Conservation (phyloP, 2,797 vertebrate genomes). For the Clangula hyemalis region DNA sequence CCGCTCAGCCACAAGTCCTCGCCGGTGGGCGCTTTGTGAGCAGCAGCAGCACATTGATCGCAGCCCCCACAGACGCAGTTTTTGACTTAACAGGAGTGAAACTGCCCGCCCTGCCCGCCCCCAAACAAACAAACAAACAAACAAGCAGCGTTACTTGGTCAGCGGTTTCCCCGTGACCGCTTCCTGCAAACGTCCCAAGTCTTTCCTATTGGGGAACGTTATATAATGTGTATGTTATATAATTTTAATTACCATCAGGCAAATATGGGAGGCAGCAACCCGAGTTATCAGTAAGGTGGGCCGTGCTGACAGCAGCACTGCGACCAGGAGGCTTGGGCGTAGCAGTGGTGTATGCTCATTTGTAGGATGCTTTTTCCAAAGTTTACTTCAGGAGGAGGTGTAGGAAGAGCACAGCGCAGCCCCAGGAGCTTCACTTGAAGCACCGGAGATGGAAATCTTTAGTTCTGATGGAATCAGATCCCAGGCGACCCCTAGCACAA, state of each 20-base stretch:
- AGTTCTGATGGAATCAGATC: background rate
- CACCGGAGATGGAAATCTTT: background rate
- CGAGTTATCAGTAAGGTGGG: conserved; percentile 28
- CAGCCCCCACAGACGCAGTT: background rate
- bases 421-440: background rate
- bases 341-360: background rate
- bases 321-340: background rate
- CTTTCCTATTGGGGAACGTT: background rate
- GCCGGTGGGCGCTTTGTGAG: background rate
- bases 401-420: background rate
- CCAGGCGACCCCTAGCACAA: background rate
- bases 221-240: conserved; percentile 37
- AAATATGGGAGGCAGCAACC: conserved; percentile 35
- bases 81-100: background rate
- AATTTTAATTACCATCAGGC: conserved; percentile 39
- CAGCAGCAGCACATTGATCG: background rate
- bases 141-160: background rate
- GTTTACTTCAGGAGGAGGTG: background rate
- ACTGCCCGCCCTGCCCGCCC: background rate
- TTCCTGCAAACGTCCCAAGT: background rate
- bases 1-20: background rate
- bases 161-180: background rate
- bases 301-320: background rate
- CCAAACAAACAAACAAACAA: too few species aligned
- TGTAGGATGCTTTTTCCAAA: background rate